A percentile compares a stretch with the other conserved stretches of the same genome.
Evolutionary conservation across 2,888 invertebrate genomes (phyloP).

Genomic region (Nemotelus nigrinus): DNA sequence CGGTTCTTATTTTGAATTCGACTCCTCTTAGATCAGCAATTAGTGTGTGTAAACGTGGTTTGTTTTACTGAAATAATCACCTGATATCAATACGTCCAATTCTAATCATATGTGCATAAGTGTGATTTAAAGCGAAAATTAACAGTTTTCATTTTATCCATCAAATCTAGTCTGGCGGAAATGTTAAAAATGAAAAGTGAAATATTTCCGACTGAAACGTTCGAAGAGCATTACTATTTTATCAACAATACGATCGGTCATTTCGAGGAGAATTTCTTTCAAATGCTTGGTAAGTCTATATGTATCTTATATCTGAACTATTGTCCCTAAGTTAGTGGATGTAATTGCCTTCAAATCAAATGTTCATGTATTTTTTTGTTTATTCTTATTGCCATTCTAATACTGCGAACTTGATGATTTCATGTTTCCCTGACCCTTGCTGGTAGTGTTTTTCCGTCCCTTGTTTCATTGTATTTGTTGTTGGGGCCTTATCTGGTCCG

Average conservation of each 20-base stretch:
- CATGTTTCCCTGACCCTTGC: too few species aligned
- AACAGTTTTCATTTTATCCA: not conserved
- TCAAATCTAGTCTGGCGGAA: conserved; percentile 54
- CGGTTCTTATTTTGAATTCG: not conserved
- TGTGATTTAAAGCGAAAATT: not conserved
- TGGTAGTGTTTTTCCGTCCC: too few species aligned
- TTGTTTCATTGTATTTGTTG: too few species aligned
- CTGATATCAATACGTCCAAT: not conserved
- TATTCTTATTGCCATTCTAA: not conserved
- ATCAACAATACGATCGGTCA: conserved; percentile 46
- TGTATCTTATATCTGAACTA: not conserved
- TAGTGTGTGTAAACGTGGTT: too few species aligned
- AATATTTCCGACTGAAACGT: conserved; percentile 59
- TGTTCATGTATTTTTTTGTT: not conserved
- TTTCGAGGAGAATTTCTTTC: conserved; percentile 62
- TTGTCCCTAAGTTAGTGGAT: too few species aligned
- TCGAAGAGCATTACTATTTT: conserved; percentile 57
- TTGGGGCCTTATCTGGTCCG: too few species aligned
- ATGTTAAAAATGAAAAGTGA: conserved; percentile 65
- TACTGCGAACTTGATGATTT: too few species aligned
- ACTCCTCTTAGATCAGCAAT: too few species aligned
- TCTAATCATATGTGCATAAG: conserved; percentile 10
- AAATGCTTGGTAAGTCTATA: conserved; percentile 60
- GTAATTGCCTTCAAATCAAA: not conserved
- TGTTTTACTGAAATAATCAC: too few species aligned